Evolutionary conservation across 2,113 vertebrate species (phyloP), one percentile per base, ranked within the genome.

Genomic region (Tricholaema leucomelas): DNA sequence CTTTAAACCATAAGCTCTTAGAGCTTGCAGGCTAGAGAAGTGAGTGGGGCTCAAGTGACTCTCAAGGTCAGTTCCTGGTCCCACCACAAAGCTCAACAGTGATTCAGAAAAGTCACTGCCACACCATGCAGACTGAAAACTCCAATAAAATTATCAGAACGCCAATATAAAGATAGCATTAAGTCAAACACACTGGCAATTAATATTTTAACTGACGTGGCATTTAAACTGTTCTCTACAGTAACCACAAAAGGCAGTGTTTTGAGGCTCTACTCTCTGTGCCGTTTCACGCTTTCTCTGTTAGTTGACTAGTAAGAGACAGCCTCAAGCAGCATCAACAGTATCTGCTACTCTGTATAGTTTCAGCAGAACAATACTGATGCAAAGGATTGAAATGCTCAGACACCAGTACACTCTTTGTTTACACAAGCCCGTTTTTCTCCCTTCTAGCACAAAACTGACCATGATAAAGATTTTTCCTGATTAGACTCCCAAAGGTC

Each of bases 391-490:
- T 30, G 14, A 92, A 86, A 67, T 2, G 10, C 6, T 56, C 0
- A 0, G n/a, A 67, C 38, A 71, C 18, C 25, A 4, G 15, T 27
- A 71, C 0, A 2, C 4, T 52, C 6, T 35, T 38, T 23, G 10
- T 13, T 75, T 75, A 61, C 21, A 69, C 58, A 11, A 75, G 4
- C 6, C 3, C 12, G 2, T 36, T 58, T 35, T 8, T 52, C 6
- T 16, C 3, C 3, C n/a, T 64, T 61, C 46, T 5, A 64, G 7
- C 30, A 58, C 2, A 52, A 16, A 82, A 64, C 30, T 56, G 36
- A 19, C 24, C 19, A 50, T 0, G 1, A 48, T 28, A 71, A 36
- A 65, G 17, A 69, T 79, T 55, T 81, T 84, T 23, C 54, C 13
- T 5, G 4, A 72, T 3, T 25, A 71, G 42, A 77, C 42, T 82